A percentile compares a stretch with the other conserved stretches of the same genome.
These are phyloP conservation scores for Apamea monoglypha DNA, from an alignment of 2,888 invertebrate genomes.

Conservation along the genomic window DNA sequence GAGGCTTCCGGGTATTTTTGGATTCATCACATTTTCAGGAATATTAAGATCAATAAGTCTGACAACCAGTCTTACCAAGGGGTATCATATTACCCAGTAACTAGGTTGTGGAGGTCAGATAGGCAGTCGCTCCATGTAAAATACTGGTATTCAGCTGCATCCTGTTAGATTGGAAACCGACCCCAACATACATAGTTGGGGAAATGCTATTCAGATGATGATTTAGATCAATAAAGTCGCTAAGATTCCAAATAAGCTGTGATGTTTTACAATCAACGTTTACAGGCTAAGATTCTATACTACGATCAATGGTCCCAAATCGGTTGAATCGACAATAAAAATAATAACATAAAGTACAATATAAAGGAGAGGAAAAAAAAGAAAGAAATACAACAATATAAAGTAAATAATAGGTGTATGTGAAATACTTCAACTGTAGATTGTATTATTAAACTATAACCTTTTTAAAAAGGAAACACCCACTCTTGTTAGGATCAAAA, in stretches of 20 bases:
- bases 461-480: not conserved
- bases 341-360: not conserved
- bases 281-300: not conserved
- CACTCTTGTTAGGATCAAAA: slow-evolving; percentile 6
- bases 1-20: not conserved
- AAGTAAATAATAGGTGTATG: not conserved
- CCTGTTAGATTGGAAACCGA: too few relatives aligned
- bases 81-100: too few relatives aligned
- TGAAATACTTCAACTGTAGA: not conserved
- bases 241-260: not conserved
- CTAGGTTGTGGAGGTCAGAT: too few relatives aligned
- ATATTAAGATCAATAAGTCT: not conserved
- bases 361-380: not conserved
- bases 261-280: not conserved
- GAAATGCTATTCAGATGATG: too few relatives aligned
- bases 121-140: too few relatives aligned
- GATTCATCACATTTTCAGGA: not conserved
- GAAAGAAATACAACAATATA: not conserved
- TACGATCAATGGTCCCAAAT: not conserved
- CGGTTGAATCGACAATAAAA: not conserved
- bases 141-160: too few relatives aligned
- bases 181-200: too few relatives aligned
- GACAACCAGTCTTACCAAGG: too few relatives aligned
- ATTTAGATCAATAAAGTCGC: not conserved
- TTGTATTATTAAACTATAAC: not conserved